Conservation (phyloP, 2,888 invertebrate genomes). For the Plebejus argus region DNA sequence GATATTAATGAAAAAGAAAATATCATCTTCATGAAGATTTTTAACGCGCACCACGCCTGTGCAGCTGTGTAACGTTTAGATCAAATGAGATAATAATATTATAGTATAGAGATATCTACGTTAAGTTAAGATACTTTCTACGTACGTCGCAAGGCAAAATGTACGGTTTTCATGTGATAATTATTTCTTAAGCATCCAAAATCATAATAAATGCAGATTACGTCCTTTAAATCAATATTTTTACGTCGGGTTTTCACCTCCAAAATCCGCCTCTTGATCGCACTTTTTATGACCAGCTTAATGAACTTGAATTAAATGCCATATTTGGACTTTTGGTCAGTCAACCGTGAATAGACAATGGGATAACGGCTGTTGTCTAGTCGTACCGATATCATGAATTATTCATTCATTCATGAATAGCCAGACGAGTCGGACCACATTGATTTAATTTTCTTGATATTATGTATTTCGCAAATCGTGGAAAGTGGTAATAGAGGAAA, state of each 20-base stretch:
- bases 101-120: too few relatives aligned
- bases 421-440: constrained; percentile 24
- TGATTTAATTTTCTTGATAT: constrained; percentile 27
- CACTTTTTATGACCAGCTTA: neutral
- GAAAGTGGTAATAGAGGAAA: neutral
- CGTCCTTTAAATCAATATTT: too few relatives aligned
- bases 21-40: too few relatives aligned
- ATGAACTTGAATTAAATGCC: constrained; percentile 17
- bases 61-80: too few relatives aligned
- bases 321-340: neutral
- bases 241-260: neutral
- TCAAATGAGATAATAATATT: too few relatives aligned
- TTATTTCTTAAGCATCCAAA: too few relatives aligned
- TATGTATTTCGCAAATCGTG: constrained; percentile 13
- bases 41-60: too few relatives aligned
- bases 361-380: constrained; percentile 25
- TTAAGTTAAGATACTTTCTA: too few relatives aligned
- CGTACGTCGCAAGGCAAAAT: too few relatives aligned
- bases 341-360: constrained; percentile 23
- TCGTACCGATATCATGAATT: constrained; percentile 23
- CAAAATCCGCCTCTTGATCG: neutral
- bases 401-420: constrained; percentile 24
- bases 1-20: too few relatives aligned
- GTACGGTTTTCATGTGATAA: too few relatives aligned
- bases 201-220: too few relatives aligned